Base-by-base conservation (phyloP, 2,113 vertebrate species). In the Acanthochromis polyacanthus region DNA sequence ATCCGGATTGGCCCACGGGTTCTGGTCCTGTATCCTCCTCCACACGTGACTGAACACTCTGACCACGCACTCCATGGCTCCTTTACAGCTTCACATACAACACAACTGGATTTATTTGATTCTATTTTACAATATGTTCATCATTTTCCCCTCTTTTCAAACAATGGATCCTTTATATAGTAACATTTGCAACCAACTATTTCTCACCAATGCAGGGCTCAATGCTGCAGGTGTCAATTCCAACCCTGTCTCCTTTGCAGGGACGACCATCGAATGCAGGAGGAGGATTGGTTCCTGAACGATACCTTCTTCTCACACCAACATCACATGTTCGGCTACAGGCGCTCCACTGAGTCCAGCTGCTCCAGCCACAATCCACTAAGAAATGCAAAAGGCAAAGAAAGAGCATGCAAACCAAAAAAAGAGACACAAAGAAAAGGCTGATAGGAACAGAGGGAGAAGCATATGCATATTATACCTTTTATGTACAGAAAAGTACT, bases 351-450 rank as follows among this genome's bases (percentile, higher is more conserved):
- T 79, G 80, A 0, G 95, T 96, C 97, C 97, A 97, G 58, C 85
- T 90, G 79, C 95, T 96, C 97, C 96, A 97, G 61, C 95, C 93
- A 59, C 97, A 98, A 91, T 96, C 91, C 88, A 96, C 96, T 98
- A 86, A 16, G 43, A 50, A 1, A 53, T 25, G 67, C 36, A 71
- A 45, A 45, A 64, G 3, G 70, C 14, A 36, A 3, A 12, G 14
- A 46, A 14, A 16, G 0, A 11, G 38, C 36, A 16, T 10, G 19
- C 10, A 22, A 70, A 7, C 12, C 17, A 43, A 4, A 19, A 40
- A 19, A 8, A 0, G 3, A 50, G 2, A 20, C 19, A 57, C 3
- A 16, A 28, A 2, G 2, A 10, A 30, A 50, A 28, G 4, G 4
- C 6, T 20, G 19, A 55, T 3, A 12, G 2, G 53, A 36, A 43